These are phyloP conservation scores for Lampris megalopsis DNA, from an alignment of 2,113 vertebrate species.

Conservation along the genomic window DNA sequence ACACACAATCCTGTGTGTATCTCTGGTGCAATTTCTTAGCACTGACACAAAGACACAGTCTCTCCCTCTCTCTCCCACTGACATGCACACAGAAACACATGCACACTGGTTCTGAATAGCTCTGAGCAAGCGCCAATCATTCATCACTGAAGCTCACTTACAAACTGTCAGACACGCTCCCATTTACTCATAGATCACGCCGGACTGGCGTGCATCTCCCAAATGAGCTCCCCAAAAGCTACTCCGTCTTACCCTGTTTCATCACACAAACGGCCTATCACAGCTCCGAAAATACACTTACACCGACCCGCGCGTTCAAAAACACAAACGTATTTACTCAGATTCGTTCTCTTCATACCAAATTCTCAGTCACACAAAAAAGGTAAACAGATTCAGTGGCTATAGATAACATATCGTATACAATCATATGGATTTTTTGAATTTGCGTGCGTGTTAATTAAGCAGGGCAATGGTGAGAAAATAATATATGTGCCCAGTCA, in stretches of 20 bases:
- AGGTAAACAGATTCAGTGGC: too few species aligned
- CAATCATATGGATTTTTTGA: too few species aligned
- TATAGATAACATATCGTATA: too few species aligned
- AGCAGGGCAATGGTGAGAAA: too few species aligned
- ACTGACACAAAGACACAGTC: constrained; percentile 35
- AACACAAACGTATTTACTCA: not conserved
- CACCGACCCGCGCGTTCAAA: not conserved
- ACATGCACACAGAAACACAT: not conserved
- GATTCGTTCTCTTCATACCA: too few species aligned
- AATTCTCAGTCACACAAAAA: too few species aligned
- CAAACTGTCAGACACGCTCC: constrained; percentile 58
- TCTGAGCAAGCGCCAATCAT: constrained; percentile 48
- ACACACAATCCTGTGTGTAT: constrained; percentile 10
- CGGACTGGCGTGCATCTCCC: constrained; percentile 36
- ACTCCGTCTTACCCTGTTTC: constrained; percentile 22
- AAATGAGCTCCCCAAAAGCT: constrained; percentile 59
- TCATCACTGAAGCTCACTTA: constrained; percentile 44
- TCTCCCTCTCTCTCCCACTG: constrained; percentile 9
- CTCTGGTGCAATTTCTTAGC: constrained; percentile 28
- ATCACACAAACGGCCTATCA: constrained; percentile 29
- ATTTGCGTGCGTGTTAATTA: too few species aligned
- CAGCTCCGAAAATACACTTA: not conserved
- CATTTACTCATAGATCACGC: constrained; percentile 59
- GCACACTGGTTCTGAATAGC: not conserved
- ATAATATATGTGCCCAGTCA: too few species aligned